These are phyloP conservation scores for Flexamia atlantica DNA, from an alignment of 2,888 invertebrate genomes.

Conservation along the genomic window DNA sequence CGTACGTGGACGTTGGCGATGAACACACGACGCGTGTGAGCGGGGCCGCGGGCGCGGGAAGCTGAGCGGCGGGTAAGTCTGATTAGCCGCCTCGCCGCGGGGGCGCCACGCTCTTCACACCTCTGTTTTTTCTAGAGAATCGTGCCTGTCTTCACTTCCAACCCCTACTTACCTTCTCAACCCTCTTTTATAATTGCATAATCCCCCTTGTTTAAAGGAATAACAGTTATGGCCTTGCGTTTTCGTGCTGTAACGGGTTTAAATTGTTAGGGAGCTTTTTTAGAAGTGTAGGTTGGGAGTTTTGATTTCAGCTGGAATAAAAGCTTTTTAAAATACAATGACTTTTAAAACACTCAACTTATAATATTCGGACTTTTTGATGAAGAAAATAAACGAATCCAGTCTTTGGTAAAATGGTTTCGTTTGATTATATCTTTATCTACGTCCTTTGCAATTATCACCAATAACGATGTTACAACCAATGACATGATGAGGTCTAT, in stretches of 20 bases:
- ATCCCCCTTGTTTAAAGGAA: constrained; percentile 32
- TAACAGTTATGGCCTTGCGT: background rate
- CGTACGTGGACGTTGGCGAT: too few species aligned
- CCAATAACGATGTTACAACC: too few species aligned
- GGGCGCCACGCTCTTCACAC: constrained; percentile 17
- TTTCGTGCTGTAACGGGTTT: constrained; percentile 19
- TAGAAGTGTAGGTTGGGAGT: background rate
- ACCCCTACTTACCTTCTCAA: constrained; percentile 24
- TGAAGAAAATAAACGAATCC: too few species aligned
- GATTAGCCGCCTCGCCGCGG: background rate
- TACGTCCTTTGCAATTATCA: too few species aligned
- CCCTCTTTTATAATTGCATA: constrained; percentile 52
- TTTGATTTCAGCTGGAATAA: too few species aligned
- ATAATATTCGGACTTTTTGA: too few species aligned
- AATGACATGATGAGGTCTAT: too few species aligned
- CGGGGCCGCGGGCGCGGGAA: background rate
- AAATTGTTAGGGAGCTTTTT: background rate
- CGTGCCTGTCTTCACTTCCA: constrained; percentile 40
- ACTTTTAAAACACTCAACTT: too few species aligned
- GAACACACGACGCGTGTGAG: too few species aligned
- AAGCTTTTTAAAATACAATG: too few species aligned
- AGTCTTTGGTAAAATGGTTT: too few species aligned
- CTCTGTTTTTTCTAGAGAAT: constrained; percentile 34
- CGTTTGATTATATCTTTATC: too few species aligned
- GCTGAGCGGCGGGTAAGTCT: background rate